Evolutionary conservation across 2,797 vertebrate species (phyloP).

Genomic region (Crenuchus spilurus): DNA sequence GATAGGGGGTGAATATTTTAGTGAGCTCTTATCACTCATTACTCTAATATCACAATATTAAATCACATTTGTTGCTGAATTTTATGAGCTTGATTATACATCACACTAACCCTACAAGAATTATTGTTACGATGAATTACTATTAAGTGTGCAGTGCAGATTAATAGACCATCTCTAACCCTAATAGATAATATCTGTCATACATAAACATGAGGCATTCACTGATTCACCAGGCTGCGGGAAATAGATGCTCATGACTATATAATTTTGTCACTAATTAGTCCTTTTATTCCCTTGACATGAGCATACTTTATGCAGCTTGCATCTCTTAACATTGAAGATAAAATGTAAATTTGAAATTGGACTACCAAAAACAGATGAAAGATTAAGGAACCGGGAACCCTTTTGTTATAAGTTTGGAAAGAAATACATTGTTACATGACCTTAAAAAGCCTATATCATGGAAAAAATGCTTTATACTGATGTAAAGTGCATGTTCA

Average conservation of each 20-base stretch:
- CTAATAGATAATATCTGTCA: not conserved
- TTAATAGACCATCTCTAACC: not conserved
- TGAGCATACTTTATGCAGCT: slow-evolving; percentile 28
- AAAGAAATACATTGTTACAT: too few species aligned
- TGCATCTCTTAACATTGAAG: too few species aligned
- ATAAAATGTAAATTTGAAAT: too few species aligned
- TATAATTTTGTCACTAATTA: slow-evolving; percentile 40
- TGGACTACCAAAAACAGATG: too few species aligned
- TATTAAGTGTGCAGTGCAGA: not conserved
- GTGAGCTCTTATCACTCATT: not conserved
- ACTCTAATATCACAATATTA: not conserved
- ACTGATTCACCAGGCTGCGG: not conserved
- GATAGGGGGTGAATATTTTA: too few species aligned
- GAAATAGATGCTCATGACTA: slow-evolving; percentile 33
- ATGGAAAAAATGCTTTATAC: too few species aligned
- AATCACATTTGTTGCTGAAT: not conserved
- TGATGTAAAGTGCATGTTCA: too few species aligned
- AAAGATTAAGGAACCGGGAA: too few species aligned
- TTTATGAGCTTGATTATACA: not conserved
- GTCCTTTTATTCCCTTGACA: slow-evolving; percentile 11
- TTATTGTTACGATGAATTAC: not conserved
- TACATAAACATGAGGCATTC: slow-evolving; percentile 2
- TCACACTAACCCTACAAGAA: too few species aligned
- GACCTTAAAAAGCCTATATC: too few species aligned
- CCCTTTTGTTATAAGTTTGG: too few species aligned